These are phyloP conservation scores for Andricus curvator DNA, from an alignment of 2,888 invertebrate genomes.

Conservation along the genomic window DNA sequence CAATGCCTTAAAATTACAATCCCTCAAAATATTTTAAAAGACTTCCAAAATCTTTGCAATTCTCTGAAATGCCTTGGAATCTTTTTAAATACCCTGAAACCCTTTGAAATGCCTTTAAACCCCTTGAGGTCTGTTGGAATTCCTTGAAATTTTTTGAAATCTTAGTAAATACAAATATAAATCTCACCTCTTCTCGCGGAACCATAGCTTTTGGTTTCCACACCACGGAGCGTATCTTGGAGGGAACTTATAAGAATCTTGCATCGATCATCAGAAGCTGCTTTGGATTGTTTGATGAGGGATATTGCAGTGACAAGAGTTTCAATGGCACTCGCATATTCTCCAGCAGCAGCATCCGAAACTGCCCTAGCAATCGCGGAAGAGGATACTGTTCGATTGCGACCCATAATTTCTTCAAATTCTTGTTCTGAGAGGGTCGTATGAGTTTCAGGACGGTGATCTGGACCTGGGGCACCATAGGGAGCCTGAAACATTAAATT, in stretches of 20 bases:
- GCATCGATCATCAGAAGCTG: conserved; percentile 97
- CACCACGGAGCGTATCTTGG: conserved; percentile 97
- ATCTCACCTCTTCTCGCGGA: conserved; percentile 83
- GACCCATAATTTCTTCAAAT: conserved; percentile 98
- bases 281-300: conserved; percentile 97
- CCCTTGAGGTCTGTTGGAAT: background rate
- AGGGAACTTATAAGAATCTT: conserved; percentile 98
- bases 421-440: conserved; percentile 93
- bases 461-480: conserved; percentile 82
- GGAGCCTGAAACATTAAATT: conserved; percentile 74
- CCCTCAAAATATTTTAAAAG: too few species aligned
- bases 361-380: conserved; percentile 99
- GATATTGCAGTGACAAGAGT: conserved; percentile 99
- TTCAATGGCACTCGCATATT: conserved; percentile 98
- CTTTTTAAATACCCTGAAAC: too few species aligned
- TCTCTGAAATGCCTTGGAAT: too few species aligned
- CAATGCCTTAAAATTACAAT: too few species aligned
- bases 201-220: conserved; percentile 98
- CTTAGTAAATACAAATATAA: conserved; percentile 41
- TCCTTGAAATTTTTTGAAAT: background rate
- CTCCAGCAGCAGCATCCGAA: conserved; percentile 97
- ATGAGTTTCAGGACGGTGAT: conserved; percentile 81
- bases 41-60: too few species aligned
- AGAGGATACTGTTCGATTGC: conserved; percentile 98
- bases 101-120: background rate